Evolutionary conservation across 1,140 invertebrate genomes (phyloP), one percentile per base, ranked within the genome.

Genomic region (Micrasema longulum): DNA sequence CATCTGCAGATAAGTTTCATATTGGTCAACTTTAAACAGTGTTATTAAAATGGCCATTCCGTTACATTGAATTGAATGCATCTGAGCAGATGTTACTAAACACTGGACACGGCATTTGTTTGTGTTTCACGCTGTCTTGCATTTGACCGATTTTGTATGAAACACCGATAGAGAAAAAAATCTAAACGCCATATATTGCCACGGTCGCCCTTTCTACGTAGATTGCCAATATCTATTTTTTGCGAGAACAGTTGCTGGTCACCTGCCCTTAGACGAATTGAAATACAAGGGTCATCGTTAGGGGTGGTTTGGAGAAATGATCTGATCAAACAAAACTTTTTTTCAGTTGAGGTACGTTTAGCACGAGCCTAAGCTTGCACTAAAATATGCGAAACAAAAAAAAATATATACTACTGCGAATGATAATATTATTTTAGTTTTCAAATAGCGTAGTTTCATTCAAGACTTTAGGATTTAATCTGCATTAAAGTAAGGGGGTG

Each of bases 171-270:
- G 23, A 2, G 10, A 64, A 64, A 64, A 45, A 43, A 45, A 26
- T 12, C 38, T n/a, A 26, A 64, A 36, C 60, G 20, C 60, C 43
- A 64, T 14, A 47, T 14, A 47, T 12, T 14, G 36, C 16, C 23
- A 64, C 14, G 60, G 43, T 10, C 60, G 23, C 14, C 57, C n/a
- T 38, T 23, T 11, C 38, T 64, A 38, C 43, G 60, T 47, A 47
- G 60, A 38, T 38, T 23, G 14, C 41, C 41, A 11, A 47, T 14
- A 41, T 26, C 41, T 23, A 48, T 71, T 67, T 74, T 70, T 74
- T 74, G 68, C 72, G 67, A 36, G 65, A 63, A 26, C 68, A 73
- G 72, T 69, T 69, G 72, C n/a, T 63, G 72, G 66, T 73, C 72
- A 74, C 72, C 72, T 74, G 72, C 63, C 63, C 38, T 16, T 47